Percentiles rank a stretch among this genome's conserved stretches.
phyloP scores from a whole-genome alignment of 1,140 invertebrate species.

The Muscidifurax raptorellus region DNA sequence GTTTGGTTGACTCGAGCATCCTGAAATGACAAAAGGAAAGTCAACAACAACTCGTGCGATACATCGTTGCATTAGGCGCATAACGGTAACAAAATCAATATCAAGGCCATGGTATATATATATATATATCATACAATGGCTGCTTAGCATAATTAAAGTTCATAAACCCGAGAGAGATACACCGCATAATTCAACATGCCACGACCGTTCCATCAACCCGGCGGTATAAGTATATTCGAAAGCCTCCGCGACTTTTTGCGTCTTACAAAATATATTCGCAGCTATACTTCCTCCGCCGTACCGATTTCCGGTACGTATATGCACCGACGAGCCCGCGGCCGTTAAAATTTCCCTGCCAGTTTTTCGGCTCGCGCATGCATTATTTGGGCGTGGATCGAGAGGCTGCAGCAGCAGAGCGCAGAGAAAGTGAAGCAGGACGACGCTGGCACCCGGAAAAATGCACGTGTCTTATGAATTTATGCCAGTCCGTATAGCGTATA shows the following conservation, averaged over 20 bases:
- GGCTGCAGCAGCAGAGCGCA: too few species aligned
- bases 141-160: too few species aligned
- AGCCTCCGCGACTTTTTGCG: neutral
- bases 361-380: slow-evolving; percentile 11
- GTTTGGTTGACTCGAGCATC: slow-evolving; percentile 12
- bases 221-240: neutral
- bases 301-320: slow-evolving; percentile 4
- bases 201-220: neutral
- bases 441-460: slow-evolving; percentile 10
- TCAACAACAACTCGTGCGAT: too few species aligned
- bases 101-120: too few species aligned
- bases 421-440: slow-evolving; percentile 36
- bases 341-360: neutral
- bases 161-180: too few species aligned
- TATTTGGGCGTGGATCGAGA: slow-evolving; percentile 24
- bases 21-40: slow-evolving; percentile 19
- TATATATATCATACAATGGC: too few species aligned
- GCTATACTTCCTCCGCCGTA: neutral
- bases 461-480: slow-evolving; percentile 36
- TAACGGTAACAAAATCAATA: neutral
- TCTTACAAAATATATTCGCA: neutral
- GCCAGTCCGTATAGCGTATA: neutral
- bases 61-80: too few species aligned
- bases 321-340: too few species aligned
- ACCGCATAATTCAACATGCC: too few species aligned